Evolutionary conservation across 1,140 invertebrate species (phyloP).

Genomic region (Brachionus paranguensis): DNA sequence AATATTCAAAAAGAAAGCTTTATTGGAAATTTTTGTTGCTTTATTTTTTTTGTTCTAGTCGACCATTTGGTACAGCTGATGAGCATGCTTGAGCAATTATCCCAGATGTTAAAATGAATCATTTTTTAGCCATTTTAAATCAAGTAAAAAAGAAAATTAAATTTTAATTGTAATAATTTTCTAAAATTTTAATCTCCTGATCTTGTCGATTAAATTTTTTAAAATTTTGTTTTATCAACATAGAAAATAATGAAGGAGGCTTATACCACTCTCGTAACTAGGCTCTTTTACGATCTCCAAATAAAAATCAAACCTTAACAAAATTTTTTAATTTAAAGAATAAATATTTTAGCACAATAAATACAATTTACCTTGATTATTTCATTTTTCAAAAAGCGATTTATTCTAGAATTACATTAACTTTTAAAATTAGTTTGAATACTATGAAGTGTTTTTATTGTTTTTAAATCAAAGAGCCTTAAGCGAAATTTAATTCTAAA

Average conservation of each 20-base stretch:
- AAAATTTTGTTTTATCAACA: too few relatives aligned
- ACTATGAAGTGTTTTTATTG: neutral
- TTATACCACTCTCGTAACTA: neutral
- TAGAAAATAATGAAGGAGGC: too few relatives aligned
- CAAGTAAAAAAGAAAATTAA: too few relatives aligned
- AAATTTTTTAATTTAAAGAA: neutral
- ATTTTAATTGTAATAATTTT: too few relatives aligned
- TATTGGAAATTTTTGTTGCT: neutral
- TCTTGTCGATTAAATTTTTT: too few relatives aligned
- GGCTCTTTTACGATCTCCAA: neutral
- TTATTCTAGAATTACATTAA: neutral
- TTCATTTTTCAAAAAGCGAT: neutral
- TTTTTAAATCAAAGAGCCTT: neutral
- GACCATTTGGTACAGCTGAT: neutral
- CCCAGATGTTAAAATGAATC: neutral
- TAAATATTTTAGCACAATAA: neutral
- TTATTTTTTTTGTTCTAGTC: neutral
- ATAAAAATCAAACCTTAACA: neutral
- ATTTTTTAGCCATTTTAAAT: neutral
- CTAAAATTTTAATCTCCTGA: too few relatives aligned
- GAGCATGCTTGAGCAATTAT: neutral
- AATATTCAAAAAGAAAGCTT: neutral
- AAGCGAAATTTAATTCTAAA: neutral
- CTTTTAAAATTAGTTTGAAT: neutral
- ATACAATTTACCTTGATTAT: neutral